phyloP scores from a whole-genome alignment of 1,140 invertebrate species.

The Drosophila ogumai region DNA sequence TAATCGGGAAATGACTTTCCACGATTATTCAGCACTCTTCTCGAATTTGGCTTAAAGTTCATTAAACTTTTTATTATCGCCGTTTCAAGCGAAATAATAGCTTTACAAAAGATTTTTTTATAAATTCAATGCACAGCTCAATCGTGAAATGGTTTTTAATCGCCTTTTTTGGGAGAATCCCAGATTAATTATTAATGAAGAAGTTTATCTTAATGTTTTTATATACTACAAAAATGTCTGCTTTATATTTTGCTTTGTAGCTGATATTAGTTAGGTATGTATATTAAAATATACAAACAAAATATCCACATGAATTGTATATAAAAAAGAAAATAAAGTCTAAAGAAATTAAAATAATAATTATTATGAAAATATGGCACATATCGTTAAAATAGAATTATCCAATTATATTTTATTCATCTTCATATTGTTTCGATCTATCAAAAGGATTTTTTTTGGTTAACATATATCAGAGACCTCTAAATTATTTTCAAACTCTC shows the following conservation, averaged over 20 bases:
- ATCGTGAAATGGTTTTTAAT: constrained; percentile 13
- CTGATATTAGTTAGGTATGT: not conserved
- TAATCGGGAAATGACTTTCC: constrained; percentile 6
- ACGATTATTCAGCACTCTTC: not conserved
- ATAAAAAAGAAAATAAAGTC: no score
- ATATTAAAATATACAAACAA: no score
- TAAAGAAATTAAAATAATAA: no score
- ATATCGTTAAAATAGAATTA: no score
- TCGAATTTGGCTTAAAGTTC: not conserved
- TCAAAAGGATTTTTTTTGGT: no score
- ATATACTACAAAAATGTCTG: not conserved
- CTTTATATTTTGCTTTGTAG: not conserved
- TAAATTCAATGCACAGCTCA: not conserved
- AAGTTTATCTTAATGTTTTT: no score
- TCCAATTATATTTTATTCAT: no score
- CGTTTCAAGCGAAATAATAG: constrained; percentile 3
- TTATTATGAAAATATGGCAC: no score
- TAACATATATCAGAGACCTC: no score
- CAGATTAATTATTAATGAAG: not conserved
- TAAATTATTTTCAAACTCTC: not conserved
- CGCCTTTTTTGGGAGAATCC: not conserved
- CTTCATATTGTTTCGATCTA: no score
- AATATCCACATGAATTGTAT: no score
- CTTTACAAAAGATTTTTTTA: not conserved
- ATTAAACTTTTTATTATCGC: constrained; percentile 1